Evolutionary conservation across 2,113 vertebrate species (phyloP).

Genomic region (Etheostoma cragini): DNA sequence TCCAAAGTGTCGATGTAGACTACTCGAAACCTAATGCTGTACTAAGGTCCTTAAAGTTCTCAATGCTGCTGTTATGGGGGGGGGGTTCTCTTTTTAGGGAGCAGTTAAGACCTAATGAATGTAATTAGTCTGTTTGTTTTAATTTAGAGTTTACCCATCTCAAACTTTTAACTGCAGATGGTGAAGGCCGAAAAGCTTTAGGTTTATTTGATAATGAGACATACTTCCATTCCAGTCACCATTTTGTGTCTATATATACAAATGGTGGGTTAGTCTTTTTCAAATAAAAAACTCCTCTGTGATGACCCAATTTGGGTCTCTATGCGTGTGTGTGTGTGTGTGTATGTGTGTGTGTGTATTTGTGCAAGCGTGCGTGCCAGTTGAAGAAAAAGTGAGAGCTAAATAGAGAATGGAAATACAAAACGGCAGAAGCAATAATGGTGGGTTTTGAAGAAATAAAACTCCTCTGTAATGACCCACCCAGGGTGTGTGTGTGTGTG

Average conservation of each 20-base stretch:
- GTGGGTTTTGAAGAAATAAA: not conserved
- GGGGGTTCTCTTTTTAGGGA: too few relatives aligned
- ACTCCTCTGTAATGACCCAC: constrained; percentile 4
- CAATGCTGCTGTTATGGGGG: too few relatives aligned
- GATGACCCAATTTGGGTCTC: not conserved
- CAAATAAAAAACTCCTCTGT: not conserved
- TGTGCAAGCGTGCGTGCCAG: not conserved
- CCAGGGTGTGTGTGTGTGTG: not conserved
- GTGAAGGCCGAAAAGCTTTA: not conserved
- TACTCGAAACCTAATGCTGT: too few relatives aligned
- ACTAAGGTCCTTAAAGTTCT: too few relatives aligned
- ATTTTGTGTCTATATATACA: constrained; percentile 2
- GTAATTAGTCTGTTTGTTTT: too few relatives aligned
- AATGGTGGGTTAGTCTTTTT: not conserved
- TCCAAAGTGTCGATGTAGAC: too few relatives aligned
- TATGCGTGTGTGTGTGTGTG: too few relatives aligned
- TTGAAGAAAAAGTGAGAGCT: constrained; percentile 12
- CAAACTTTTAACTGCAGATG: not conserved
- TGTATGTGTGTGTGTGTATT: not conserved
- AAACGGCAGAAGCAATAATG: constrained; percentile 29
- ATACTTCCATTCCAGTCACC: not conserved
- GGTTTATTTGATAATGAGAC: constrained; percentile 1
- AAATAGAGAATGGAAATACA: constrained; percentile 16
- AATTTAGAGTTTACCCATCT: not conserved
- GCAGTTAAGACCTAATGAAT: too few relatives aligned